Evolutionary conservation across 1,140 invertebrate species (phyloP), one percentile per base, ranked within the genome.

Genomic region (Scaptomyza hsui): DNA sequence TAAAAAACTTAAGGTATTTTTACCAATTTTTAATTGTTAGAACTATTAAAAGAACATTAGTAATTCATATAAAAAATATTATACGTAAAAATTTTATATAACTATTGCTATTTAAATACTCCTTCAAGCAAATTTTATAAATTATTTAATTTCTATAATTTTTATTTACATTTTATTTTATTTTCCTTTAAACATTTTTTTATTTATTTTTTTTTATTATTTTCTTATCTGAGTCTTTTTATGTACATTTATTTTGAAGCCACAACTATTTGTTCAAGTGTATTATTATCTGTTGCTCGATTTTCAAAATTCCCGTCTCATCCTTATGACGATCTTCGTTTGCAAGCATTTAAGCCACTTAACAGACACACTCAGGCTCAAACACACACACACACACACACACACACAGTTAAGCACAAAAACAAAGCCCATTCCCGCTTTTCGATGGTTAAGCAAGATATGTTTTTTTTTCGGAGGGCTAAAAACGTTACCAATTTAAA

Each of bases 401-500:
- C 57, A 59, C 55, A 69, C 59, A 64, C 59, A 69, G 59, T 64
- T 44, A 59, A 12, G 62, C 4, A 12, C 1, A 35, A 1, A 24
- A 3, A 24, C 12, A 41, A 6, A 19, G 21, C 16, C 16, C 24
- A 15, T 19, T 60, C 69, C 12, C 13, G 56, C 56, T 47, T 52
- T 29, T 59, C 64, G 81, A 86, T 86, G 81, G 81, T 74, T 88
- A 71, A 72, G 41, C 32, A 71, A 72, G 81, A 86, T 88, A 86
- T 82, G 82, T 82, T 77, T 67, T 68, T 48, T 29, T 67, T 68
- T 48, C 9, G 26, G 26, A 29, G 47, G 60, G 42, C 49, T 67
- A 78, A 82, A 86, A 82, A 86, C 76, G 86, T 79, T 78, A 89
- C 89, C 82, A 90, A 90, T 90, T 90, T 90, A 90, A 90, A 90